These are phyloP conservation scores for Cerceris rybyensis DNA, from an alignment of 2,888 invertebrate species.

Conservation along the genomic window DNA sequence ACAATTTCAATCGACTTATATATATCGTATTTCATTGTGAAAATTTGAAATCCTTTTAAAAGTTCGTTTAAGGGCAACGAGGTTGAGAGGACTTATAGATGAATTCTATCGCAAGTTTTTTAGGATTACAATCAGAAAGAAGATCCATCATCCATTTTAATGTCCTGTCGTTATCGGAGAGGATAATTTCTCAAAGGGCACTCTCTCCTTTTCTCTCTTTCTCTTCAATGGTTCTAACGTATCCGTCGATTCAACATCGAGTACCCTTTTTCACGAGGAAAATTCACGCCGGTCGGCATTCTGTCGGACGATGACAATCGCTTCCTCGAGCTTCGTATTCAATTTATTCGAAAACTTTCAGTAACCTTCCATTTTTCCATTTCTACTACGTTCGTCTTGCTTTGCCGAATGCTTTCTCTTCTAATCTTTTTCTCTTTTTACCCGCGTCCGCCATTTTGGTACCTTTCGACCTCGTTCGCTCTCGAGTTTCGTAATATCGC, in stretches of 20 bases:
- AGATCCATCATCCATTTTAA: background rate
- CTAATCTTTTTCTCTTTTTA: background rate
- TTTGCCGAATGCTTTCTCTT: conserved; percentile 28
- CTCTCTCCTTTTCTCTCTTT: background rate
- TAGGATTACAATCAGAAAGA: background rate
- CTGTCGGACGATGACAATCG: conserved; percentile 33
- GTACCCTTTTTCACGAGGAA: background rate
- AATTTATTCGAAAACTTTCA: conserved; percentile 64
- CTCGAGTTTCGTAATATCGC: conserved; percentile 35
- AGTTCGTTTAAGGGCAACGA: no score
- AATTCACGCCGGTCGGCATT: conserved; percentile 45
- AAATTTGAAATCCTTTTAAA: no score
- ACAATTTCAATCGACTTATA: no score
- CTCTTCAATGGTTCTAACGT: background rate
- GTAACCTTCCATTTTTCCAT: conserved; percentile 5
- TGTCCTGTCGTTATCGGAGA: background rate
- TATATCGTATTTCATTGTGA: no score
- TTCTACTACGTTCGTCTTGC: background rate
- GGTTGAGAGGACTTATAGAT: no score
- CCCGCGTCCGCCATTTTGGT: conserved; percentile 4
- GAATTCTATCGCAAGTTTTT: no score
- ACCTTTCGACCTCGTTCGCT: conserved; percentile 1
- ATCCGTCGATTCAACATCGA: conserved; percentile 1
- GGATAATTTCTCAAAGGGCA: conserved; percentile 30
- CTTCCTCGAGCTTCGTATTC: conserved; percentile 57